These are phyloP conservation scores for Eutrigla gurnardus DNA, from an alignment of 2,797 vertebrate genomes.

Conservation along the genomic window DNA sequence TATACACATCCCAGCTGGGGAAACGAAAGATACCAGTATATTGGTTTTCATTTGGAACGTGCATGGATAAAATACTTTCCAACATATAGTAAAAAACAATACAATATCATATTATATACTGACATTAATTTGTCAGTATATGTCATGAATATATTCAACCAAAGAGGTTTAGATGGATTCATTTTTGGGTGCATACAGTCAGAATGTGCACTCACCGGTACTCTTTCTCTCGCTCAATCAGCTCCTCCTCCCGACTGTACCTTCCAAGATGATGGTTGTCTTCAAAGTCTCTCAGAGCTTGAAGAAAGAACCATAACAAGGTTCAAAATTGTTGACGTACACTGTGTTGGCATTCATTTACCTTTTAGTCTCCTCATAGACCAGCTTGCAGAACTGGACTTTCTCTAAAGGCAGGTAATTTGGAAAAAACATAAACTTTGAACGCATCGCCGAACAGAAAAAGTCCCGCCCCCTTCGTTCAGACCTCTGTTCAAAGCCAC, in stretches of 20 bases:
- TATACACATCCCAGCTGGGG: conserved; percentile 58
- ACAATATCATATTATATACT: neutral
- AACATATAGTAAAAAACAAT: no score
- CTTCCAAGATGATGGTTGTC: conserved; percentile 52
- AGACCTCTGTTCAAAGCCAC: no score
- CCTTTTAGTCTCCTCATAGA: neutral
- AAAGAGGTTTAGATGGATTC: neutral
- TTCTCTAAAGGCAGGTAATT: no score
- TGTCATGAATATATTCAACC: neutral
- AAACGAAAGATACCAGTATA: no score
- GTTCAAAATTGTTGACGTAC: neutral
- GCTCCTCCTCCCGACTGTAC: conserved; percentile 50
- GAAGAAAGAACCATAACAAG: neutral
- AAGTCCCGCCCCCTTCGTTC: no score
- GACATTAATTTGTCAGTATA: neutral
- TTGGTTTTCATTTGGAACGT: no score
- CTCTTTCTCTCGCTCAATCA: conserved; percentile 45
- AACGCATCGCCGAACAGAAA: no score
- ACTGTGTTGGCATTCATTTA: neutral
- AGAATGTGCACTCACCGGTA: conserved; percentile 59
- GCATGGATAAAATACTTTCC: no score
- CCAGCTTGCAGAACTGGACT: neutral
- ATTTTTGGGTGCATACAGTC: neutral
- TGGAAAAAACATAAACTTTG: no score
- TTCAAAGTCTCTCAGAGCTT: conserved; percentile 66